Percentiles rank a stretch among this genome's conserved stretches.
Evolutionary conservation across 1,140 invertebrate genomes (phyloP).

Genomic region (Oedothorax gibbosus): DNA sequence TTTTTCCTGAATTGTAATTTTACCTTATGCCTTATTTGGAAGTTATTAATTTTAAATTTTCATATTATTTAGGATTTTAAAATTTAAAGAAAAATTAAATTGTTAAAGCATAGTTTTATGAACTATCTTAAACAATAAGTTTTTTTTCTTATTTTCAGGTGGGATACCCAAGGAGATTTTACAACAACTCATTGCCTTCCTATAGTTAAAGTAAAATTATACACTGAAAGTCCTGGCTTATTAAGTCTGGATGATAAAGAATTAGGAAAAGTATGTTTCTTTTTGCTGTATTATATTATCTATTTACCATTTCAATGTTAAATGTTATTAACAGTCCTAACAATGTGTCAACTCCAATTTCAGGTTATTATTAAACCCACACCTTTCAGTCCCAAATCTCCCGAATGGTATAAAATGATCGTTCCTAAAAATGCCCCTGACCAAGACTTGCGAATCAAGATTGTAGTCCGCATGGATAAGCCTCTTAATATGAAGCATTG

Average conservation of each 20-base stretch:
- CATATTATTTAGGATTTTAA: neutral
- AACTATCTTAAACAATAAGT: neutral
- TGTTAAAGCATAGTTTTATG: neutral
- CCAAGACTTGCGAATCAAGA: conserved; percentile 96
- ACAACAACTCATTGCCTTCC: conserved; percentile 97
- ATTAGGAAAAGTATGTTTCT: conserved; percentile 84
- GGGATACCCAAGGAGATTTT: conserved; percentile 98
- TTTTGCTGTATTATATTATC: neutral
- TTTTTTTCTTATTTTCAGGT: conserved; percentile 73
- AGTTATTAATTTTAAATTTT: neutral
- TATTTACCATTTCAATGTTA: neutral
- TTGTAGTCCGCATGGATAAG: conserved; percentile 98
- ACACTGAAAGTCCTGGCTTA: conserved; percentile 97
- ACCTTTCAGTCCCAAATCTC: conserved; percentile 70
- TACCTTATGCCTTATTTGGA: neutral
- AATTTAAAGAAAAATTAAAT: neutral
- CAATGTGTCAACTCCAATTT: neutral
- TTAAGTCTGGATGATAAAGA: conserved; percentile 98
- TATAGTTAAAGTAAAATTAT: conserved; percentile 94
- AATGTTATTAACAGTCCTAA: neutral
- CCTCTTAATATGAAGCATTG: conserved; percentile 99
- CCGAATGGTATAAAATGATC: conserved; percentile 98
- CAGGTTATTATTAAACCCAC: conserved; percentile 69
- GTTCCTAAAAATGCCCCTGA: conserved; percentile 94
- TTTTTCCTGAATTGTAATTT: too few relatives aligned